Base-by-base conservation (phyloP, 2,888 invertebrate genomes). In the Frankliniella fusca region DNA sequence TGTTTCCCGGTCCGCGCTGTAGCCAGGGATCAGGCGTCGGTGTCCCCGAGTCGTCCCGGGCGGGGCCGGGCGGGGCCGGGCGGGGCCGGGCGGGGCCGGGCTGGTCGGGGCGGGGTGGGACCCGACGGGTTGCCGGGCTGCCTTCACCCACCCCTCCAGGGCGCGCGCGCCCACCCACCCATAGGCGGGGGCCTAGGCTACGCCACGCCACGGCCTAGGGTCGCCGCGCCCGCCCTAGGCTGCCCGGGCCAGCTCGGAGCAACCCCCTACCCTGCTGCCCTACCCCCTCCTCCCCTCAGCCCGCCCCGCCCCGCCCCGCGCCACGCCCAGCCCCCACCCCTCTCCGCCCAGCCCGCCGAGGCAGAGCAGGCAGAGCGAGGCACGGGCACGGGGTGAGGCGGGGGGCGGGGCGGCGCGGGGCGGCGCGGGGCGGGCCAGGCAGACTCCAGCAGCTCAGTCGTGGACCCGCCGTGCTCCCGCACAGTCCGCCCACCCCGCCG, bases 51-150 rank as follows among this genome's bases (percentile, higher is more conserved):
- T 48, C 82, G 27, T 82, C 80, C 61, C 38, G 61, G 20, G 81
- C 81, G 54, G 48, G 27, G 81, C 23, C 61, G 81, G 81, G 28
- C 50, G 81, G 20, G 61, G 61, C 81, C 12, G 81, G n/a, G 61
- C 27, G 38, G 54, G 2, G 15, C 54, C 15, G 18, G 54, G 15
- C 54, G 54, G 54, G 54, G 5, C 81, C 12, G 81, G n/a, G 61
- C 27, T 2, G 54, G 2, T 0, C 54, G 54, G 18, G 54, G 15
- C 54, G 54, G 54, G 54, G 5, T 0, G 54, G 18, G 15, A 15
- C 18, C 54, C 20, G 54, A 5, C 54, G 15, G 54, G 12, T 20
- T 54, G 54, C 15, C 54, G 7, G 54, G 54, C 54, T 54, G 54
- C 54, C 54, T 54, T 2, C 15, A 11, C 20, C 5, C 18, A 15